Base-by-base conservation (phyloP, 2,888 invertebrate genomes). In the Phanerotoma sp. region DNA sequence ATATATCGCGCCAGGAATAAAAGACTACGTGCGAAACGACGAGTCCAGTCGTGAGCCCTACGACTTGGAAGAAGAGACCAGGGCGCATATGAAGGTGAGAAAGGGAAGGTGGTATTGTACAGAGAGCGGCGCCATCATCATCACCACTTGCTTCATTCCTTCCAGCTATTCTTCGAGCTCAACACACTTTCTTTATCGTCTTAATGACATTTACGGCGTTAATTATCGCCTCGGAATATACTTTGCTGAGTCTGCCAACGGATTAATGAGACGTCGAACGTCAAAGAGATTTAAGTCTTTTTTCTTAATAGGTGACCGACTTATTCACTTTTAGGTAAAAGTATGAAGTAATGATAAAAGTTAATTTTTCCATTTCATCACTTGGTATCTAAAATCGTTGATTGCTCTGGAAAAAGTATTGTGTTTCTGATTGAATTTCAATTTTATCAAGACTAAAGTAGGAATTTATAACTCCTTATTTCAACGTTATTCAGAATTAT, bases 171-270 rank as follows among this genome's bases (percentile, higher is more conserved):
- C 42, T 21, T 10, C 30, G 30, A 50, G 41, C 41, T 46, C 38
- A 38, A 46, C 45, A 38, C 45, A 46, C 50, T 50, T 50, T 41
- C 50, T 42, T 50, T 50, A 50, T 52, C 45, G 41, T 33, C 38
- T 46, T 52, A 52, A 52, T 45, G 51, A 52, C 51, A 46, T 52
- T 52, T 52, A 46, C 51, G 45, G 37, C 45, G 45, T 38, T 52
- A 52, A 52, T 45, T 52, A 52, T 52, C 51, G 32, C 45, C 30
- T 13, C 28, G 28, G 37, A 28, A 30, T 50, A 50, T 30, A 30
- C 38, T 52, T n/a, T 18, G 18, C 38, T 18, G 20, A 38, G 18
- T 38, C 20, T 38, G 20, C 38, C 38, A 16, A 20, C 16, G 38
- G 38, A 38, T 38, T 38, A 38, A 38, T 38, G 38, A 35, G 15